These are phyloP conservation scores for Alauda arvensis DNA, from an alignment of 2,797 vertebrate genomes.

Conservation along the genomic window DNA sequence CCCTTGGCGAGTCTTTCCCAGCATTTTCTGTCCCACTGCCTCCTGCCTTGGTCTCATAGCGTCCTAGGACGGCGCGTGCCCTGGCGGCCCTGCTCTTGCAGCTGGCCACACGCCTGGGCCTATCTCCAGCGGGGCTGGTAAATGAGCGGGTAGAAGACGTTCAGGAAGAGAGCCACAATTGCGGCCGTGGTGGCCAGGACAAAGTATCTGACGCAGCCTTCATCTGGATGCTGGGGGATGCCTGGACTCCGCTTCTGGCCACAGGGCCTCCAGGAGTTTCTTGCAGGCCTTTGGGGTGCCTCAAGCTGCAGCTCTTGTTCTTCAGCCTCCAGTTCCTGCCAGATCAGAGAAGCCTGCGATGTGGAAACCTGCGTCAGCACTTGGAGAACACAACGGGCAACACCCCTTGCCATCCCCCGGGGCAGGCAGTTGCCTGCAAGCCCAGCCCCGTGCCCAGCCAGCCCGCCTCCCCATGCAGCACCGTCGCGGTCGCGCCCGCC, in stretches of 20 bases:
- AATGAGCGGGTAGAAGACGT: constrained; percentile 87
- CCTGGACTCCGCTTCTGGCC: constrained; percentile 58
- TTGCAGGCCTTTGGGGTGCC: constrained; percentile 47
- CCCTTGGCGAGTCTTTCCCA: background rate
- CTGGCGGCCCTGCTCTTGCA: background rate
- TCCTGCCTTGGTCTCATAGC: background rate
- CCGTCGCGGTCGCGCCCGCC: background rate
- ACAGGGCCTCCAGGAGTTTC: constrained; percentile 65
- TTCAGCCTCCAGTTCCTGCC: constrained; percentile 98
- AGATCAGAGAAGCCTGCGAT: constrained; percentile 99
- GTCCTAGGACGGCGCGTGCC: background rate
- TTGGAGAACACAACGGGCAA: constrained; percentile 57
- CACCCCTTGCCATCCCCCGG: constrained; percentile 47
- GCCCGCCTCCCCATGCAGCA: constrained; percentile 59
- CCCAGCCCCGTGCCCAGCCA: constrained; percentile 53
- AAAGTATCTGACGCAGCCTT: constrained; percentile 89
- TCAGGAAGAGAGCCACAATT: constrained; percentile 87
- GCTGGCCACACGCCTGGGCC: background rate
- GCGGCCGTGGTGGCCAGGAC: constrained; percentile 87
- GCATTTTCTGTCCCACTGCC: background rate
- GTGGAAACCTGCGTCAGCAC: constrained; percentile 96
- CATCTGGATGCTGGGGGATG: constrained; percentile 74
- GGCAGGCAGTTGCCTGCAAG: constrained; percentile 25
- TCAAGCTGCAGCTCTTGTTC: constrained; percentile 77
- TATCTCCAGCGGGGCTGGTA: constrained; percentile 81